These are phyloP conservation scores for Nerophis ophidion DNA, from an alignment of 2,113 vertebrate genomes.

Conservation along the genomic window DNA sequence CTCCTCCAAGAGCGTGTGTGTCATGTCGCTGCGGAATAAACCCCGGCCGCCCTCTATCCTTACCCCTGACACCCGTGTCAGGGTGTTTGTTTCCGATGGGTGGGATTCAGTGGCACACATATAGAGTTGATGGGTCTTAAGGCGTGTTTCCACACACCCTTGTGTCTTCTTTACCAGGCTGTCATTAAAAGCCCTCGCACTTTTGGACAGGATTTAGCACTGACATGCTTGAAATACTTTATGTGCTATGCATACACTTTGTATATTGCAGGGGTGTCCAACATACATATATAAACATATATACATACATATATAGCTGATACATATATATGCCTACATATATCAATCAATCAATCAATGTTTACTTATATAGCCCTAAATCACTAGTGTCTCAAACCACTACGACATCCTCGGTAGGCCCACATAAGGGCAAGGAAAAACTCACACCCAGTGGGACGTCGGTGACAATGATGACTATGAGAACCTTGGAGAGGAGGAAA, in stretches of 20 bases:
- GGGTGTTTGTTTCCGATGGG: constrained; percentile 63
- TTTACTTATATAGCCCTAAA: too few relatives aligned
- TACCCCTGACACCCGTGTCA: constrained; percentile 38
- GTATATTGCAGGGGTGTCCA: background rate
- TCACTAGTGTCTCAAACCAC: too few relatives aligned
- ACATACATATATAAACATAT: too few relatives aligned
- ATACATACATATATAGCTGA: too few relatives aligned
- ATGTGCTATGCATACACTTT: constrained; percentile 28
- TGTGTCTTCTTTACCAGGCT: constrained; percentile 41
- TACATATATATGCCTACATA: too few relatives aligned
- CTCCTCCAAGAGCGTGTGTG: constrained; percentile 38
- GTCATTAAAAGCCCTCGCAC: constrained; percentile 64
- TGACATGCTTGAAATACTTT: constrained; percentile 36
- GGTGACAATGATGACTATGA: too few relatives aligned
- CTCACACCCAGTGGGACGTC: too few relatives aligned
- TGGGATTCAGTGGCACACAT: constrained; percentile 68
- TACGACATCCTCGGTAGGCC: too few relatives aligned
- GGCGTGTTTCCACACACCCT: constrained; percentile 61
- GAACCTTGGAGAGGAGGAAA: too few relatives aligned
- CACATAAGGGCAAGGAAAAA: too few relatives aligned
- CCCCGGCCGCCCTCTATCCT: constrained; percentile 39
- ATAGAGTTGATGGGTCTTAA: constrained; percentile 54
- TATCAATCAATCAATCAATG: too few relatives aligned
- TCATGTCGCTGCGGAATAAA: constrained; percentile 48
- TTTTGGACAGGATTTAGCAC: constrained; percentile 67